phyloP scores from a whole-genome alignment of 2,888 invertebrate species.

The Acronicta psi region DNA sequence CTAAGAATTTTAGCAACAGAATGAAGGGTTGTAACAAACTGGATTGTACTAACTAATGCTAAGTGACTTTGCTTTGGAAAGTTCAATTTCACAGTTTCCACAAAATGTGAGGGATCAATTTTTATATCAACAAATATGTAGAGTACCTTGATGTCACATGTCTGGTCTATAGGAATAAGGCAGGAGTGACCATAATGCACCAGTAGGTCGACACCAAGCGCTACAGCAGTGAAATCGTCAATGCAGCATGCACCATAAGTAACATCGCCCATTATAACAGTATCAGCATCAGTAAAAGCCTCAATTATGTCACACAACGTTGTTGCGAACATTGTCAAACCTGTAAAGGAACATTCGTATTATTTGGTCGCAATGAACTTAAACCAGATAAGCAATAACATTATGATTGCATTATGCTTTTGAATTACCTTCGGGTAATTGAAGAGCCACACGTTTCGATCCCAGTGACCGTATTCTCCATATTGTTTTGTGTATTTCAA shows the following conservation, averaged over 20 bases:
- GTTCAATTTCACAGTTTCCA: constrained; percentile 95
- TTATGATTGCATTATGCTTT: background rate
- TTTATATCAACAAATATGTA: constrained; percentile 99
- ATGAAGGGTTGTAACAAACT: constrained; percentile 98
- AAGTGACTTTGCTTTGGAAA: constrained; percentile 91
- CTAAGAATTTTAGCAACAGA: constrained; percentile 92
- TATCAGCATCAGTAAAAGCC: constrained; percentile 95
- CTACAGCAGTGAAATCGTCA: constrained; percentile 98
- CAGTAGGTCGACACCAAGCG: constrained; percentile 96
- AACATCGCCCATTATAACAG: constrained; percentile 99
- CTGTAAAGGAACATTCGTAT: constrained; percentile 65
- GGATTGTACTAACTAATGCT: constrained; percentile 98
- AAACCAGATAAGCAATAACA: background rate
- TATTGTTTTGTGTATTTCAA: constrained; percentile 99
- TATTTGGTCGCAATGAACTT: background rate
- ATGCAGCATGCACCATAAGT: constrained; percentile 99
- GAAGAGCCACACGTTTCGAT: constrained; percentile 96
- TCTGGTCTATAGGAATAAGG: constrained; percentile 96
- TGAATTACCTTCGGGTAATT: constrained; percentile 96
- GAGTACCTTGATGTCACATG: constrained; percentile 95
- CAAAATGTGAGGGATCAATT: constrained; percentile 97
- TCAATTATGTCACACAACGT: constrained; percentile 98
- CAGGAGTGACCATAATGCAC: constrained; percentile 99
- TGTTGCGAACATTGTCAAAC: constrained; percentile 96
- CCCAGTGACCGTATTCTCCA: constrained; percentile 97